Evolutionary conservation across 2,113 vertebrate genomes (phyloP).

Genomic region (Castor canadensis): DNA sequence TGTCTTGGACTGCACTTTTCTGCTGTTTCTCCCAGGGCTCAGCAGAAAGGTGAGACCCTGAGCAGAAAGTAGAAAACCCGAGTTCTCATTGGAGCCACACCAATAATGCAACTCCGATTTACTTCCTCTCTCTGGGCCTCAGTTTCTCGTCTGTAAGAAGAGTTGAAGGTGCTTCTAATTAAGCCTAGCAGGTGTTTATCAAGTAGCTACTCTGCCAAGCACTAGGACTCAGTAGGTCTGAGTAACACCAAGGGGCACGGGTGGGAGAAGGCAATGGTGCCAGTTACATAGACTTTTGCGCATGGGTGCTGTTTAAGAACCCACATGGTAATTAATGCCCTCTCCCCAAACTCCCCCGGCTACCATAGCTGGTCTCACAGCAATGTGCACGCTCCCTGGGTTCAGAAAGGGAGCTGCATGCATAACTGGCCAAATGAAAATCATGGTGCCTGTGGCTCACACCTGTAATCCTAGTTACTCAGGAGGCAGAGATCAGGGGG

Average conservation of each 20-base stretch:
- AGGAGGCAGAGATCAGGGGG: too few relatives aligned
- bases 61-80: not conserved
- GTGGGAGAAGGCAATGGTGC: not conserved
- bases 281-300: not conserved
- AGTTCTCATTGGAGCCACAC: not conserved
- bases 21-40: not conserved
- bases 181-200: not conserved
- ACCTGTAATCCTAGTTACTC: too few relatives aligned
- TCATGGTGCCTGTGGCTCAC: too few relatives aligned
- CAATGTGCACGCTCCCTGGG: not conserved
- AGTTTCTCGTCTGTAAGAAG: constrained; percentile 3
- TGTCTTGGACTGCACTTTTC: not conserved
- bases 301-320: not conserved
- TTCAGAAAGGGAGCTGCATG: constrained; percentile 15
- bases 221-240: not conserved
- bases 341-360: not conserved
- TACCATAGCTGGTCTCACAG: not conserved
- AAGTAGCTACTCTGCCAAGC: not conserved
- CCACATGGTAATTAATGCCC: fast-evolving
- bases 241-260: not conserved
- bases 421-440: constrained; percentile 40
- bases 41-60: not conserved
- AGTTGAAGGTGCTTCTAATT: not conserved
- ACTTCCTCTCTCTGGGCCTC: not conserved
- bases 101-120: not conserved